A percentile compares a stretch with the other conserved stretches of the same genome.
Conservation (phyloP, 2,888 invertebrate genomes). For the Epirrhoe tristata region DNA sequence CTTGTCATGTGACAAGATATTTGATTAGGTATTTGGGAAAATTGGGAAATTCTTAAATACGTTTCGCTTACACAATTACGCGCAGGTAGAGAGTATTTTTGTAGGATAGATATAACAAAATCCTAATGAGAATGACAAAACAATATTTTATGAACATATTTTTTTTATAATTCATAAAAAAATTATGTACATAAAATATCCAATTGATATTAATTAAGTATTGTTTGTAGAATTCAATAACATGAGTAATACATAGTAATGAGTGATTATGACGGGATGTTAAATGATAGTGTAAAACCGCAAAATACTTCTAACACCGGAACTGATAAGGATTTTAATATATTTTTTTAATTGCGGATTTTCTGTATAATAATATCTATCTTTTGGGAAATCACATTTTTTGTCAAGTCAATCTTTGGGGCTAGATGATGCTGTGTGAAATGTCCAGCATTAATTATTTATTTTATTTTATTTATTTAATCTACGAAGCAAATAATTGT, state of each 20-base stretch:
- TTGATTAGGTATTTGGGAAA: constrained; percentile 44
- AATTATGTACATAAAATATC: not conserved
- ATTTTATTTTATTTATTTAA: too few species aligned
- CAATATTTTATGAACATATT: too few species aligned
- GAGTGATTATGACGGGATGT: constrained; percentile 70
- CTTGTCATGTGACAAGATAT: constrained; percentile 62
- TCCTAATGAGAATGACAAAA: too few species aligned
- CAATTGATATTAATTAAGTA: constrained; percentile 48
- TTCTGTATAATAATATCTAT: not conserved
- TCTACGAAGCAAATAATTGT: not conserved
- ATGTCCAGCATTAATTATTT: too few species aligned
- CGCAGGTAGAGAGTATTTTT: too few species aligned
- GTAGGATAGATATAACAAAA: too few species aligned
- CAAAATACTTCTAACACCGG: constrained; percentile 58
- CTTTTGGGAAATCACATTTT: too few species aligned
- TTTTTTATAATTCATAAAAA: not conserved
- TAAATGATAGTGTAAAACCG: constrained; percentile 60
- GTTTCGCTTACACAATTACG: not conserved
- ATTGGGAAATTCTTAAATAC: constrained; percentile 5
- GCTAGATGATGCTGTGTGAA: too few species aligned
- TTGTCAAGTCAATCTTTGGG: too few species aligned
- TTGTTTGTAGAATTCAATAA: constrained; percentile 48
- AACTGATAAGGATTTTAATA: constrained; percentile 60
- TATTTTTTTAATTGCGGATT: constrained; percentile 48
- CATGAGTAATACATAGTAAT: constrained; percentile 58